These are phyloP conservation scores for Drymodes brunneopygia DNA, from an alignment of 2,113 vertebrate species.

Conservation along the genomic window DNA sequence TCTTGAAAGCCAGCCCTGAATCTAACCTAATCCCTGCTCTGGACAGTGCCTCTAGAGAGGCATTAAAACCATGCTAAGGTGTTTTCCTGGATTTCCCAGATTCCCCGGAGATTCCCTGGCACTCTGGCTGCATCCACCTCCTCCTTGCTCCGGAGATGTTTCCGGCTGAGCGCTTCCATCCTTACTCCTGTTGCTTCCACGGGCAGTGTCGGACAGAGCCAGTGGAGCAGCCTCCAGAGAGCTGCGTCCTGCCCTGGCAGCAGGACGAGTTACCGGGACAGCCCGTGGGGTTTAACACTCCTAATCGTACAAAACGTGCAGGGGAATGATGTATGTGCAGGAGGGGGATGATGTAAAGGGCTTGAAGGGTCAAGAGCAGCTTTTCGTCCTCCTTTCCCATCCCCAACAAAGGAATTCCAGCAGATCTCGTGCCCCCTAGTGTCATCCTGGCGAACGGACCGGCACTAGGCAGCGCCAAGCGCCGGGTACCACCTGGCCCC, in stretches of 20 bases:
- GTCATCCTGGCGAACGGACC: conserved; percentile 19
- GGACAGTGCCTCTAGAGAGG: neutral
- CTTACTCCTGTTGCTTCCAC: neutral
- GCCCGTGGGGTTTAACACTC: neutral
- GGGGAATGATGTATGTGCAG: neutral
- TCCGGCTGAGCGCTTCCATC: neutral
- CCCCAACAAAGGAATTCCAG: conserved; percentile 31
- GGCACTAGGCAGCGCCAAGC: neutral
- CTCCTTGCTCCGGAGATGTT: accelerated
- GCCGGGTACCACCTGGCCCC: neutral
- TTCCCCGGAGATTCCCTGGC: neutral
- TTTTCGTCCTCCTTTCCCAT: neutral
- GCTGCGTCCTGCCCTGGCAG: neutral
- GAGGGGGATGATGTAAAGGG: neutral
- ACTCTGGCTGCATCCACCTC: neutral
- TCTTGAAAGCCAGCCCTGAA: neutral
- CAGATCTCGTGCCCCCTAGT: conserved; percentile 61
- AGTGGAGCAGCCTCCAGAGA: accelerated
- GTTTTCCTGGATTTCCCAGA: conserved; percentile 29
- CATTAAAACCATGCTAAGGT: conserved; percentile 5
- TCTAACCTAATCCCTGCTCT: neutral
- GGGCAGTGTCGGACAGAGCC: accelerated
- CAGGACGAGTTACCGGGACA: neutral
- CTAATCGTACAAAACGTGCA: neutral
- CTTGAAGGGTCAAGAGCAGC: neutral